phyloP scores from a whole-genome alignment of 2,113 vertebrate species.

The Campylomormyrus numenius region DNA sequence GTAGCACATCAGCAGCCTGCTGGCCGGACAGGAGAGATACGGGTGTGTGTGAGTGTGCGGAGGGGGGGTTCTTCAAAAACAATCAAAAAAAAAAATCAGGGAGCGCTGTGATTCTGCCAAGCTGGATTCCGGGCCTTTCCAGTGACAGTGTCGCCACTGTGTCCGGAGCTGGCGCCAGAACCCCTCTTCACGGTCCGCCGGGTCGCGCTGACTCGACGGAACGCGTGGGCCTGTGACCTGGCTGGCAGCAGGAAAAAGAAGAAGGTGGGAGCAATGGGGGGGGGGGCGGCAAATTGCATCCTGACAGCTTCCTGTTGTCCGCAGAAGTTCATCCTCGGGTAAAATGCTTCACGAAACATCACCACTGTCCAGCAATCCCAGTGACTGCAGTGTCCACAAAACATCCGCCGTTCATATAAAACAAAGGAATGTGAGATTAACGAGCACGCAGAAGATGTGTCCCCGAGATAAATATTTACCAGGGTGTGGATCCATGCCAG shows the following conservation, averaged over 20 bases:
- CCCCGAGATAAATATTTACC: not conserved
- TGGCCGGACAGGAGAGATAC: not conserved
- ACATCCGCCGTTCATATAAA: not conserved
- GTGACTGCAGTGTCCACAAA: not conserved
- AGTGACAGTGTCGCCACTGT: not conserved
- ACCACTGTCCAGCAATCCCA: not conserved
- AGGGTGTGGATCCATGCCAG: not conserved
- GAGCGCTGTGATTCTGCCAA: not conserved
- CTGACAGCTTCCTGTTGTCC: slow-evolving; percentile 4
- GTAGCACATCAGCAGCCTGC: not conserved
- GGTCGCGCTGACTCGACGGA: slow-evolving; percentile 15
- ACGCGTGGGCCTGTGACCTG: not conserved
- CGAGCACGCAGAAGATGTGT: not conserved
- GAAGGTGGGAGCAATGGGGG: not conserved
- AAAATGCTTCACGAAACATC: not conserved
- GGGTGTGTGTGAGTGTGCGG: not conserved
- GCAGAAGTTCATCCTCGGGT: not conserved
- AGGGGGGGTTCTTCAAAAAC: too few species aligned
- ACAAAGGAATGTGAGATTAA: not conserved
- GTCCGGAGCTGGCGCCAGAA: not conserved
- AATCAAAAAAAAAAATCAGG: not conserved
- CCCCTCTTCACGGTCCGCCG: not conserved
- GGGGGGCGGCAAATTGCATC: not conserved
- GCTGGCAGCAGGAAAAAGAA: not conserved
- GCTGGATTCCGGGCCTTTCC: not conserved